Evolutionary conservation across 2,113 vertebrate genomes (phyloP), one percentile per base, ranked within the genome.

Genomic region (Notarius lentiginosus): DNA sequence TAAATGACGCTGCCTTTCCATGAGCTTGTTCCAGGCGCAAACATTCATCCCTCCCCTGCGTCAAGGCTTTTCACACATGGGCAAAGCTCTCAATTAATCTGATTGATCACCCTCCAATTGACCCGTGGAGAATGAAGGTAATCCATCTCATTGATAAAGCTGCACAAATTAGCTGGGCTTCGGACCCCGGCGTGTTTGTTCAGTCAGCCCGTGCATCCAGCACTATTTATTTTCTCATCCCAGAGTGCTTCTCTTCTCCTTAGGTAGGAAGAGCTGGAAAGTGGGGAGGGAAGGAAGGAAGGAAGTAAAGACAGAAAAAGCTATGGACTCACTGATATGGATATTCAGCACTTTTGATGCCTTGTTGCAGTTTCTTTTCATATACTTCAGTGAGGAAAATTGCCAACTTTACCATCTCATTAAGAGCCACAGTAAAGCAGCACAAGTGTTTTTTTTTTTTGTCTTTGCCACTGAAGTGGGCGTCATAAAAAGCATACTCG

Each of bases 101-200:
- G 90, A 90, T 89, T 82, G 90, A 90, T 90, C 66, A 84, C 76
- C 41, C 34, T 84, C 68, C 56, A 47, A 58, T 75, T 88, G 84
- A 88, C 88, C 88, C 73, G 6, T 73, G 49, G 80, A 79, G 83
- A 68, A 47, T 8, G 80, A 63, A 65, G 53, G 47, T 66, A 65
- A 90, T 90, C 88, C 90, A 82, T 90, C 90, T 89, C 86, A 89
- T 88, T 88, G 88, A 90, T 89, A 72, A 83, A 90, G 87, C 84
- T 47, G 12, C 18, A 5, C 49, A 70, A 81, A 86, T 83, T 85
- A 87, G 86, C 83, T 47, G 12, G 70, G 79, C 87, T 77, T 6
- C 34, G 18, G 70, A 68, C 84, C 58, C 85, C 7, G 56, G n/a
- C 8, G 66, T 82, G 86, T 83, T 87, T 75, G 66, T 82, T 75